A percentile compares a stretch with the other conserved stretches of the same genome.
Evolutionary conservation across 2,888 invertebrate genomes (phyloP).

Genomic region (Gastracanthus pulcherrimus): DNA sequence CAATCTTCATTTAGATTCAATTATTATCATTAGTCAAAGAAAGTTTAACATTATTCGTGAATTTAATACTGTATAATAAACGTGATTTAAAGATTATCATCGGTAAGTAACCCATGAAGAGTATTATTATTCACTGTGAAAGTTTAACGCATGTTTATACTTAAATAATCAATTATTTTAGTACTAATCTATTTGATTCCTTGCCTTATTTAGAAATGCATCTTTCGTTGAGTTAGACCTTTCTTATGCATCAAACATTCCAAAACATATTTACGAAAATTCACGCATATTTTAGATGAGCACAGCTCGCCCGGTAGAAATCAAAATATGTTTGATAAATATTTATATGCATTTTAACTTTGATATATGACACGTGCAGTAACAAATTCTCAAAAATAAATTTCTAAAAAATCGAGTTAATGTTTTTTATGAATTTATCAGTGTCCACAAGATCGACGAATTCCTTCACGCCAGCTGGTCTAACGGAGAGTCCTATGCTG

Average conservation of each 20-base stretch:
- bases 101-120: background rate
- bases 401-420: conserved; percentile 48
- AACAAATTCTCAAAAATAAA: too few relatives aligned
- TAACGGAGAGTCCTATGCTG: conserved; percentile 78
- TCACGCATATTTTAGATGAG: background rate
- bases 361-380: background rate
- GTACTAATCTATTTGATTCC: too few relatives aligned
- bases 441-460: conserved; percentile 78
- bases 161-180: too few relatives aligned
- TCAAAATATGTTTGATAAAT: background rate
- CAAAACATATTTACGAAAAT: background rate
- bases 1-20: background rate
- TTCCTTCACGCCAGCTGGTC: conserved; percentile 78
- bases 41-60: background rate
- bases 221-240: background rate
- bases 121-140: background rate
- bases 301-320: background rate
- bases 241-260: background rate
- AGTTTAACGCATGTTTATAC: background rate
- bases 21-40: background rate
- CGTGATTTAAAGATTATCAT: background rate
- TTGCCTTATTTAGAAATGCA: too few relatives aligned
- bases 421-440: conserved; percentile 67
- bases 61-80: background rate
- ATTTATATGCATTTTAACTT: background rate